Base-by-base conservation (phyloP, 2,113 vertebrate species). In the Crotalus horridus region DNA sequence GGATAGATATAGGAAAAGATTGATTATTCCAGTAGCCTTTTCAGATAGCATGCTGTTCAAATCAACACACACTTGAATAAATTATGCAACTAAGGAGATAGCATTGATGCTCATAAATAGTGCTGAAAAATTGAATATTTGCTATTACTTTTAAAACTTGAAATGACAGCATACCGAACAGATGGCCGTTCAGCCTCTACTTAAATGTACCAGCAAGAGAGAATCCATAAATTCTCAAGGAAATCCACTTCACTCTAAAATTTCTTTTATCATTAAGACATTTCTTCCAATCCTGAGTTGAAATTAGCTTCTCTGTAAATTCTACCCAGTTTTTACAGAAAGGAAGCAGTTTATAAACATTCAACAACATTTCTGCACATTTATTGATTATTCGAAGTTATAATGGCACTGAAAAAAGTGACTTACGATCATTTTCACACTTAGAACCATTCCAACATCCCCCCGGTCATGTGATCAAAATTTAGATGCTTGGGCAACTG, bases 1-100 rank as follows among this genome's bases (percentile, higher is more conserved):
- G 21, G 51, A 12, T 20, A 56, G n/a, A 51, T 12, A 29, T 48
- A 20, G 29, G 3, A 12, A 61, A 10, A 85, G 26, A 43, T 56
- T 89, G 85, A 95, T 74, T 94, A 13, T 94, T 96, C 94, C 58
- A 1, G 92, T 58, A 85, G 51, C 0, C 2, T 87, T 58, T 0
- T 1, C 86, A 92, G 61, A 93, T 93, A 93, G 91, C n/a, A 81
- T 90, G 91, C 89, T 53, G 26, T 0, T 0, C 89, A 88, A 96
- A 39, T 92, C 43, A 92, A 89, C 29, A 90, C 29, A 90, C 51
- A 93, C 69, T 93, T 85, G 87, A 64, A 93, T 92, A 96, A 94
- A 95, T 95, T 91, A 93, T 95, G 92, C 12, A 5, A 29, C 90
- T 85, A 81, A 94, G n/a, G 93, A 17, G 91, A 48, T 1, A 23